A percentile compares a stretch with the other conserved stretches of the same genome.
Conservation (phyloP, 2,888 invertebrate species). For the Dasysyrphus albostriatus region DNA sequence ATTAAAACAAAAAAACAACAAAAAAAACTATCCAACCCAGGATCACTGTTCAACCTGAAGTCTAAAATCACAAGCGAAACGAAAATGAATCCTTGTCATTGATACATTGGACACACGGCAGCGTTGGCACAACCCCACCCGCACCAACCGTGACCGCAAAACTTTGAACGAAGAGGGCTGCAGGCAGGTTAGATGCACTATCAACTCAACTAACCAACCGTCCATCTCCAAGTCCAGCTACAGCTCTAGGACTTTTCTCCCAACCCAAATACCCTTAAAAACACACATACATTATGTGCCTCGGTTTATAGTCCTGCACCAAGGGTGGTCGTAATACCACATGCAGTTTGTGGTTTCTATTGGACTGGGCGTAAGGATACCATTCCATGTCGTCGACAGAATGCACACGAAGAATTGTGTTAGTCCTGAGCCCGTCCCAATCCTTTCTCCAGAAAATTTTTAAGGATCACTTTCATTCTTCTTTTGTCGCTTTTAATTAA, state of each 20-base stretch:
- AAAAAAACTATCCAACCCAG: constrained; percentile 44
- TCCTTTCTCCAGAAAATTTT: constrained; percentile 30
- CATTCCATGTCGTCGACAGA: constrained; percentile 52
- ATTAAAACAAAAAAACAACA: constrained; percentile 7
- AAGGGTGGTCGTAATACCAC: constrained; percentile 52
- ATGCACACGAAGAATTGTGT: constrained; percentile 44
- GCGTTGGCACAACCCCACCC: constrained; percentile 40
- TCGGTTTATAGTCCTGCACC: constrained; percentile 5
- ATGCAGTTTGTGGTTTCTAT: constrained; percentile 70
- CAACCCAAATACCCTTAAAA: neutral
- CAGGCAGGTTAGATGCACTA: constrained; percentile 46
- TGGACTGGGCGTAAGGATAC: constrained; percentile 14
- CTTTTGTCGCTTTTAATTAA: constrained; percentile 73
- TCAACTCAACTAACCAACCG: constrained; percentile 43
- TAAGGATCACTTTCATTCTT: constrained; percentile 75
- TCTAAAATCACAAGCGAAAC: constrained; percentile 66
- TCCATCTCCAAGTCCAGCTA: constrained; percentile 16
- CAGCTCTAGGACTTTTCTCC: no score
- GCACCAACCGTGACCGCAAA: constrained; percentile 43
- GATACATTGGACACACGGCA: constrained; percentile 62
- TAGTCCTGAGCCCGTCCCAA: constrained; percentile 11
- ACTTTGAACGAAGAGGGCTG: constrained; percentile 8
- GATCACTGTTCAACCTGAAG: constrained; percentile 58
- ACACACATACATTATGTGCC: constrained; percentile 33
- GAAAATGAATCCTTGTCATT: constrained; percentile 75